A percentile compares a stretch with the other conserved stretches of the same genome.
Evolutionary conservation across 2,888 invertebrate species (phyloP).

Genomic region (Anodontia alba): DNA sequence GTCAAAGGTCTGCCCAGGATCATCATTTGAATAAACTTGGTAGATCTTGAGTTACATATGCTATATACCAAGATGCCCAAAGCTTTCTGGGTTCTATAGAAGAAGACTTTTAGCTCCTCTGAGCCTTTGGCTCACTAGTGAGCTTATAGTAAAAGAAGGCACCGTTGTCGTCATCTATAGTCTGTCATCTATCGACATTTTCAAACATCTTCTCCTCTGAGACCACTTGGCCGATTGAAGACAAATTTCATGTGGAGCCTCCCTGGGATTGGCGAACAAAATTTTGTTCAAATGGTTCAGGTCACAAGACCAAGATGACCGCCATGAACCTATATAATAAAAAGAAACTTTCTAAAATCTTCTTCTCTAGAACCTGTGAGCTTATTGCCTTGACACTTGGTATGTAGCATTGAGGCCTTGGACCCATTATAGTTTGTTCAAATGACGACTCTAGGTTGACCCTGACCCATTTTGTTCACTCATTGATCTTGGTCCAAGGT

Average conservation of each 20-base stretch:
- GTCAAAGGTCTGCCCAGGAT: too few species aligned
- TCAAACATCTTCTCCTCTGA: not conserved
- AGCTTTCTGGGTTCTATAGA: too few species aligned
- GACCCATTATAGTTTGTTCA: not conserved
- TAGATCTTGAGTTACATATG: too few species aligned
- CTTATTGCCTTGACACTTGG: not conserved
- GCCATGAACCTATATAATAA: not conserved
- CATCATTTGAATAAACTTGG: too few species aligned
- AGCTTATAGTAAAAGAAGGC: not conserved
- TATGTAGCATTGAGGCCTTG: not conserved
- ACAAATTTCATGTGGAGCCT: not conserved
- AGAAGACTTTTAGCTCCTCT: conserved; percentile 3
- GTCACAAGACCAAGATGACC: not conserved
- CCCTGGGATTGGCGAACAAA: not conserved
- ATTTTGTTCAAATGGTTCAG: not conserved
- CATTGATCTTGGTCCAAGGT: too few species aligned
- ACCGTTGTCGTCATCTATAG: too few species aligned
- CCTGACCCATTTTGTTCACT: not conserved
- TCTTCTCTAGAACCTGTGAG: not conserved
- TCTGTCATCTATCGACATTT: not conserved
- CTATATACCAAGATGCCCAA: too few species aligned
- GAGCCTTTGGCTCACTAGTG: not conserved
- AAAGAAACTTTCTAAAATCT: not conserved
- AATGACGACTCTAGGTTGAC: not conserved
- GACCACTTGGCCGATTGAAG: not conserved